These are phyloP conservation scores for Eristalis pertinax DNA, from an alignment of 2,888 invertebrate genomes.

Conservation along the genomic window DNA sequence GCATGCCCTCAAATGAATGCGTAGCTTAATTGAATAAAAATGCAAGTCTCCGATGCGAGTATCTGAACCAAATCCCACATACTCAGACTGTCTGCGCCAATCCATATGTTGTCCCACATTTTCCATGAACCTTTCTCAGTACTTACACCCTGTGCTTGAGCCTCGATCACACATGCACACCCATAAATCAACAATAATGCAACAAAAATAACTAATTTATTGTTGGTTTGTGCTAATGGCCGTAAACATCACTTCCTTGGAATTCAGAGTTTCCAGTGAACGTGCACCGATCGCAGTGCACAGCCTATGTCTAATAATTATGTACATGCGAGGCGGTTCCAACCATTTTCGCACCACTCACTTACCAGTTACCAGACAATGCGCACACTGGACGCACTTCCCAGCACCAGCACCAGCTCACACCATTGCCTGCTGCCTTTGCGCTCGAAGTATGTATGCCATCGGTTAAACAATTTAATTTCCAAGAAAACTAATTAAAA, in stretches of 20 bases:
- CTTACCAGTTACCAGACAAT: slow-evolving; percentile 45
- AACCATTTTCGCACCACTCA: slow-evolving; percentile 40
- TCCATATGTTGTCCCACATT: background rate
- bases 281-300: slow-evolving; percentile 48
- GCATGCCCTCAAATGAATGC: background rate
- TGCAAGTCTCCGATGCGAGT: background rate
- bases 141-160: background rate
- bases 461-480: slow-evolving; percentile 78
- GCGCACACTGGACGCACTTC: slow-evolving; percentile 7
- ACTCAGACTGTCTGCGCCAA: background rate
- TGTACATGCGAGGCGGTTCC: slow-evolving; percentile 34
- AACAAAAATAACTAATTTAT: slow-evolving; percentile 50
- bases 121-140: background rate
- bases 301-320: slow-evolving; percentile 52
- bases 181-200: slow-evolving; percentile 56
- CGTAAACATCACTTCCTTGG: slow-evolving; percentile 60
- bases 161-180: slow-evolving; percentile 28
- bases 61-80: background rate
- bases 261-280: slow-evolving; percentile 60
- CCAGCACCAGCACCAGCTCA: background rate
- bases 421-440: background rate
- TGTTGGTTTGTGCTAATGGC: slow-evolving; percentile 60
- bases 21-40: background rate
- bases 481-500: slow-evolving; percentile 80
- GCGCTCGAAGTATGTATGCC: slow-evolving; percentile 48